phyloP scores from a whole-genome alignment of 2,888 invertebrate species.

The Tiliacea citrago region DNA sequence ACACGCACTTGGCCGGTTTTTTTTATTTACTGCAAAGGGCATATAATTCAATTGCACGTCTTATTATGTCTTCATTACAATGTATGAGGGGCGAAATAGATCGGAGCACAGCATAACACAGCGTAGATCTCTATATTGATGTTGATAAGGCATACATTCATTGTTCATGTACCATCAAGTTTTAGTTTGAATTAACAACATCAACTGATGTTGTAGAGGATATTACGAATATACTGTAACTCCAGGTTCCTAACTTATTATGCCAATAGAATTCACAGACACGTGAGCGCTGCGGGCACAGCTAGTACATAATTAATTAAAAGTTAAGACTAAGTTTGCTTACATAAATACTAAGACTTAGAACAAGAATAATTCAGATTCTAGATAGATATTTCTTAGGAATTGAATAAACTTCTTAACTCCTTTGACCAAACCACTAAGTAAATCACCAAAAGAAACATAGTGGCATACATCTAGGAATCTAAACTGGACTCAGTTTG shows the following conservation, averaged over 20 bases:
- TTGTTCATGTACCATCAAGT: background rate
- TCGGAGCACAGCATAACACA: too few species aligned
- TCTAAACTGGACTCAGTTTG: constrained; percentile 3
- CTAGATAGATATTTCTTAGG: background rate
- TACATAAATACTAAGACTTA: background rate
- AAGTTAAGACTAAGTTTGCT: background rate
- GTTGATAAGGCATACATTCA: background rate
- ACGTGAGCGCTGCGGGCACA: background rate
- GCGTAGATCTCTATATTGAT: too few species aligned
- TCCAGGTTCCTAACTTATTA: background rate
- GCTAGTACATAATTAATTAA: background rate
- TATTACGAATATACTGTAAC: background rate
- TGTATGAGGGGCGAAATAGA: too few species aligned
- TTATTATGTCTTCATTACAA: too few species aligned
- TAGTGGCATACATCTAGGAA: background rate
- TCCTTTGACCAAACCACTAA: background rate
- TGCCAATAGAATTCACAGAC: background rate
- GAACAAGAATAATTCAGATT: background rate
- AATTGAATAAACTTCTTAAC: background rate
- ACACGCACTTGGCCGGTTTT: too few species aligned
- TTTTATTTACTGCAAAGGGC: background rate
- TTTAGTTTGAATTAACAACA: background rate
- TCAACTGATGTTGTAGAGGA: background rate
- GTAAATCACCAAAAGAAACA: background rate
- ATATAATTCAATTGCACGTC: background rate